Conservation (phyloP, 2,797 vertebrate species). For the Helarctos malayanus region DNA sequence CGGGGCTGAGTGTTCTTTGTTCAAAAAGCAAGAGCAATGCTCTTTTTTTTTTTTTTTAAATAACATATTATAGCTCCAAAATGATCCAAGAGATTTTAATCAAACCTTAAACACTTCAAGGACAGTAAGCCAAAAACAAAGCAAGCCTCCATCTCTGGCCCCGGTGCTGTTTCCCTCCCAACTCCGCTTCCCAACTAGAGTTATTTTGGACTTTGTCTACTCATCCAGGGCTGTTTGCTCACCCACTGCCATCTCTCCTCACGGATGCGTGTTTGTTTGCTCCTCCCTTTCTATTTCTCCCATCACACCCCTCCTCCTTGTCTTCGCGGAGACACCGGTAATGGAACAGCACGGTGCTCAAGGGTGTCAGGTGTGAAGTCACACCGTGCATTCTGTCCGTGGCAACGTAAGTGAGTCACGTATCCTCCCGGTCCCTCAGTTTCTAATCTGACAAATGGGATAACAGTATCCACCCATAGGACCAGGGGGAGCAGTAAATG, state of each 20-base stretch:
- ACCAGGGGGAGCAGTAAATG: background rate
- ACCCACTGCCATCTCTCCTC: background rate
- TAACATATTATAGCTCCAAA: background rate
- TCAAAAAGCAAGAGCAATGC: background rate
- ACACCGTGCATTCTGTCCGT: background rate
- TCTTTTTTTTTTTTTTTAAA: background rate
- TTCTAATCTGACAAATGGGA: background rate
- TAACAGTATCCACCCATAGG: background rate
- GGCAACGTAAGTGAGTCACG: background rate
- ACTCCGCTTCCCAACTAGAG: background rate
- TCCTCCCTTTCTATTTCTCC: background rate
- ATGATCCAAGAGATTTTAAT: constrained; percentile 1
- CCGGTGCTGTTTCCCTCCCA: background rate
- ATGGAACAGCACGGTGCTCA: background rate
- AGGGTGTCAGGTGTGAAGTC: background rate
- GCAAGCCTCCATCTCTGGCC: background rate
- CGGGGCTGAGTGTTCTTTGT: background rate
- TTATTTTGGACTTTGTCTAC: background rate
- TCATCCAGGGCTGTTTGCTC: background rate
- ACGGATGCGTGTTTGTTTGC: background rate
- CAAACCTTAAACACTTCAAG: background rate
- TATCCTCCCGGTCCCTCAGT: background rate
- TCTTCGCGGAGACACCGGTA: background rate
- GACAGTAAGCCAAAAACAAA: background rate
- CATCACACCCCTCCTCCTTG: background rate